These are phyloP conservation scores for Phaonia tiefii DNA, from an alignment of 2,888 invertebrate genomes.

Conservation along the genomic window DNA sequence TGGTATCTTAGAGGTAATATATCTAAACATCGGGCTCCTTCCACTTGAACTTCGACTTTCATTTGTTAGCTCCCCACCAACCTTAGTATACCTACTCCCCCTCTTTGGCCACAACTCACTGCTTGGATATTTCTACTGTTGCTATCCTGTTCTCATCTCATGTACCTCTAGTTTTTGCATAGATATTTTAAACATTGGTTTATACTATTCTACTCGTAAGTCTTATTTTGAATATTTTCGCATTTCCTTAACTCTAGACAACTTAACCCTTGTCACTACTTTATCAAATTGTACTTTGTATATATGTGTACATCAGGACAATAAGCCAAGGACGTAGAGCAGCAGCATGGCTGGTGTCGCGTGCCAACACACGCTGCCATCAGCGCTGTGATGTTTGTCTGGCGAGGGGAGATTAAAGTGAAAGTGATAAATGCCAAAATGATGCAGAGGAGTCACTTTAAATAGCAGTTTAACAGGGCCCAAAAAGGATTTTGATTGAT, in stretches of 20 bases:
- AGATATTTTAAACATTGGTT: constrained; percentile 44
- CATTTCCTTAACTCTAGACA: constrained; percentile 64
- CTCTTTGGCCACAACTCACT: too few relatives aligned
- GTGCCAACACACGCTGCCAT: constrained; percentile 17
- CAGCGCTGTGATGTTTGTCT: not conserved
- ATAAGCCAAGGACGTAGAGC: constrained; percentile 30
- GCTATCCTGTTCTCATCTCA: not conserved
- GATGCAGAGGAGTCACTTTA: constrained; percentile 25
- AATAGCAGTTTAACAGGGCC: constrained; percentile 7
- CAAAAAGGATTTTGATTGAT: constrained; percentile 26
- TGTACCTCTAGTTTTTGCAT: not conserved
- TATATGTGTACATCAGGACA: constrained; percentile 43
- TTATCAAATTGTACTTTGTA: constrained; percentile 64
- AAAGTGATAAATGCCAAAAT: constrained; percentile 41
- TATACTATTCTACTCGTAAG: not conserved
- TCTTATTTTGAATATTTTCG: constrained; percentile 63
- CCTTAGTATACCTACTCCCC: too few relatives aligned
- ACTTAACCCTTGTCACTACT: constrained; percentile 65
- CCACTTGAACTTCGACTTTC: constrained; percentile 11
- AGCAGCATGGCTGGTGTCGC: not conserved
- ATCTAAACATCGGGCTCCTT: constrained; percentile 37
- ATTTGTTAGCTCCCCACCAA: too few relatives aligned
- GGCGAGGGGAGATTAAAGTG: constrained; percentile 14
- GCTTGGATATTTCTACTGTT: not conserved
- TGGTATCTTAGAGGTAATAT: constrained; percentile 60